phyloP scores from a whole-genome alignment of 2,888 invertebrate genomes.

The Orthosia gracilis region DNA sequence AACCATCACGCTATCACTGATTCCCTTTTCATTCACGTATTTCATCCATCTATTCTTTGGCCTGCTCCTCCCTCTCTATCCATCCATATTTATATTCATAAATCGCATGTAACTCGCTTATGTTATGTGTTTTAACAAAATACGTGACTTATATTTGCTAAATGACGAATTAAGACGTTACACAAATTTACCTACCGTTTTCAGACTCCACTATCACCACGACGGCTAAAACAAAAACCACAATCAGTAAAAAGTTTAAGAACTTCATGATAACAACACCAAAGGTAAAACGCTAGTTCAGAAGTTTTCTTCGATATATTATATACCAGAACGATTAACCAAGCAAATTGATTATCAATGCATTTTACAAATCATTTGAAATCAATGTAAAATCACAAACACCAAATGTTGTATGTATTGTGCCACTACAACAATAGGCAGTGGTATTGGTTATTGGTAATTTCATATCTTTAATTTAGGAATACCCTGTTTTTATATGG shows the following conservation, averaged over 20 bases:
- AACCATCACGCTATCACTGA: no score
- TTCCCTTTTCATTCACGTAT: no score
- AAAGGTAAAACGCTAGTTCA: not conserved
- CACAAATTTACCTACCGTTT: not conserved
- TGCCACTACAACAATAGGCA: no score
- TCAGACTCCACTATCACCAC: constrained; percentile 12
- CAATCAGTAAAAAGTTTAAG: not conserved
- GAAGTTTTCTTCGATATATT: not conserved
- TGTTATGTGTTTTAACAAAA: no score
- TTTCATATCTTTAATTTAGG: no score
- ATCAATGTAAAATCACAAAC: constrained; percentile 1
- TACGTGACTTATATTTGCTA: no score
- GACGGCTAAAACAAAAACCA: not conserved
- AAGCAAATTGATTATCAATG: constrained; percentile 19
- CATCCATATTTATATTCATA: no score
- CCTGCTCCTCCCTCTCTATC: no score
- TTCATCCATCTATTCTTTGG: no score
- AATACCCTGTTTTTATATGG: not conserved
- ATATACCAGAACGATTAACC: constrained; percentile 8
- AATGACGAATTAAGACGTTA: no score
- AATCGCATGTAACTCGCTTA: no score
- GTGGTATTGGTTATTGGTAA: no score
- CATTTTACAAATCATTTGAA: constrained; percentile 11
- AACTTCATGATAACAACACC: constrained; percentile 16
- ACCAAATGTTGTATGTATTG: not conserved